These are phyloP conservation scores for Agonopterix subpropinquella DNA, from an alignment of 2,888 invertebrate species.

Conservation along the genomic window DNA sequence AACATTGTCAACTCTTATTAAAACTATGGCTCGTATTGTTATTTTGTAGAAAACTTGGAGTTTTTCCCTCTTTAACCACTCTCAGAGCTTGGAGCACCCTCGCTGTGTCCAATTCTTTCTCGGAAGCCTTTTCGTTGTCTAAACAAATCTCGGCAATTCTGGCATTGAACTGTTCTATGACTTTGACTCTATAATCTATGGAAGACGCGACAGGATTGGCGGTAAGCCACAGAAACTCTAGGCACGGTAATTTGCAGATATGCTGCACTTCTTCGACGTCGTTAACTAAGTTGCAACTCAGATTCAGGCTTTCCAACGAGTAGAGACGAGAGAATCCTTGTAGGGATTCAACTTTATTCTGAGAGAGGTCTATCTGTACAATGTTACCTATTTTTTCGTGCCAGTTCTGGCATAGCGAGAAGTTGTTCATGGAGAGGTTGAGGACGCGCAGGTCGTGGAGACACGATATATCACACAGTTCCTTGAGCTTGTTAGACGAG, in stretches of 20 bases:
- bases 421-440: constrained; percentile 87
- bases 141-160: constrained; percentile 89
- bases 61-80: constrained; percentile 82
- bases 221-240: constrained; percentile 90
- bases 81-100: constrained; percentile 92
- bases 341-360: constrained; percentile 85
- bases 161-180: constrained; percentile 90
- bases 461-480: constrained; percentile 85
- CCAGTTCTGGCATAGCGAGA: constrained; percentile 82
- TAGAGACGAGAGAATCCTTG: constrained; percentile 87
- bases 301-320: constrained; percentile 89
- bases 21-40: constrained; percentile 66
- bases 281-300: constrained; percentile 89
- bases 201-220: constrained; percentile 92
- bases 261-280: constrained; percentile 88
- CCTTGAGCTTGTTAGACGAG: constrained; percentile 85
- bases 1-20: constrained; percentile 57
- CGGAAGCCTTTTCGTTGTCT: constrained; percentile 91
- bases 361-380: constrained; percentile 87
- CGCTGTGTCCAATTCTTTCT: constrained; percentile 93
- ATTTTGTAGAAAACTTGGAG: constrained; percentile 72
- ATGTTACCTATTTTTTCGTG: constrained; percentile 93
- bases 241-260: constrained; percentile 87
- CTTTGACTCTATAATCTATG: constrained; percentile 93
- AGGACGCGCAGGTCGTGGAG: constrained; percentile 85